Conservation (phyloP, 2,888 invertebrate genomes). For the Keiferia lycopersicella region DNA sequence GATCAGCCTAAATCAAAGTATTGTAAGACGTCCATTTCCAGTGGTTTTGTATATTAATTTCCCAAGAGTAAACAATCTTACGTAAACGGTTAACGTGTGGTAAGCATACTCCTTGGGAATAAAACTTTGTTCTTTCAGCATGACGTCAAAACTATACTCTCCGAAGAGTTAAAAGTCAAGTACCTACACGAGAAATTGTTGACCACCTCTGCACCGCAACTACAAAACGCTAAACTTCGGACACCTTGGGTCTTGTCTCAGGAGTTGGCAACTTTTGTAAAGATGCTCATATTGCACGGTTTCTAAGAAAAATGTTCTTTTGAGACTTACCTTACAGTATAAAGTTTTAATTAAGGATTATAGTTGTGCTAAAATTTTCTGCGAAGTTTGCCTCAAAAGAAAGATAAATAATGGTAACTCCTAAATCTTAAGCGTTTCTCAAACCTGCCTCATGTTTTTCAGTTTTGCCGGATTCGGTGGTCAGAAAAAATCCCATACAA, state of each 20-base stretch:
- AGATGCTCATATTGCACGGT: conserved; percentile 3
- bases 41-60: too few species aligned
- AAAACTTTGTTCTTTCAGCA: not conserved
- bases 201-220: not conserved
- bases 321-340: not conserved
- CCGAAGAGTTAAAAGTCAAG: not conserved
- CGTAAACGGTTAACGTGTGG: not conserved
- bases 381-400: not conserved
- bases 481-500: too few species aligned
- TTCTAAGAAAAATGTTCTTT: conserved; percentile 4
- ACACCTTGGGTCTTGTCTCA: conserved; percentile 10
- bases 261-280: not conserved
- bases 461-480: too few species aligned
- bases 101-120: not conserved
- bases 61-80: too few species aligned
- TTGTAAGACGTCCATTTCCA: too few species aligned
- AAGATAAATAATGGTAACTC: not conserved
- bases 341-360: conserved; percentile 10
- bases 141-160: not conserved
- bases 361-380: not conserved
- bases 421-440: not conserved
- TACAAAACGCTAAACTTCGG: not conserved
- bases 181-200: not conserved
- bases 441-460: too few species aligned
- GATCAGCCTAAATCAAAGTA: too few species aligned